A percentile compares a stretch with the other conserved stretches of the same genome.
Conservation (phyloP, 2,797 vertebrate genomes). For the Rhinoraja longicauda region DNA sequence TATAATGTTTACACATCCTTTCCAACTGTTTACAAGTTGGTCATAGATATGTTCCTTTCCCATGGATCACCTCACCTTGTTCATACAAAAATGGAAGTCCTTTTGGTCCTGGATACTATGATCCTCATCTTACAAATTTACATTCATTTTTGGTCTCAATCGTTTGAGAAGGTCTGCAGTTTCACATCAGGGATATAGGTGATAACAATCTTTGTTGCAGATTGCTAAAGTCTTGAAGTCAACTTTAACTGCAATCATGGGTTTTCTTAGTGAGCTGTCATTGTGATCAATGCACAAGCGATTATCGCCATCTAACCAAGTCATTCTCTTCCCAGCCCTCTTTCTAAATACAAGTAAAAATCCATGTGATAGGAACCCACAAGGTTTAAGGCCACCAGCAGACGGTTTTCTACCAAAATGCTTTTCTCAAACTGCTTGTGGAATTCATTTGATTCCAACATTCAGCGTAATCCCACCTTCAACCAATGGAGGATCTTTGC, state of each 20-base stretch:
- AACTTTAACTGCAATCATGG: conserved; percentile 14
- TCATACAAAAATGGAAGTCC: conserved; percentile 34
- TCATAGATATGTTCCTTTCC: conserved; percentile 14
- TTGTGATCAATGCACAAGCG: background rate
- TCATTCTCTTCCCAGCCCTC: conserved; percentile 15
- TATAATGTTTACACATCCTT: conserved; percentile 28
- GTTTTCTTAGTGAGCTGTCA: background rate
- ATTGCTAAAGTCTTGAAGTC: conserved; percentile 28
- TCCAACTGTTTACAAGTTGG: background rate
- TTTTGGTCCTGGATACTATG: conserved; percentile 29
- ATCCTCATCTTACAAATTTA: conserved; percentile 19
- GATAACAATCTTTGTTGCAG: conserved; percentile 24
- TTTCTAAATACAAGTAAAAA: conserved; percentile 18
- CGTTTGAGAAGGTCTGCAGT: conserved; percentile 25
- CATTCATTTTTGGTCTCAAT: conserved; percentile 38
- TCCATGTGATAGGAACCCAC: conserved; percentile 32
- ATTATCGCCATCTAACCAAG: background rate
- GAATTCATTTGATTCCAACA: conserved; percentile 32
- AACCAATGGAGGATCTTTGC: conserved; percentile 20
- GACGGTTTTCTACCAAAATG: conserved; percentile 10
- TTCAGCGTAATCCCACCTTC: conserved; percentile 32
- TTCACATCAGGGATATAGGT: conserved; percentile 14
- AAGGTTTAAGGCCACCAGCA: conserved; percentile 38
- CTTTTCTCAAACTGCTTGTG: conserved; percentile 31
- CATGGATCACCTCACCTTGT: conserved; percentile 17